Conservation (phyloP, 2,113 vertebrate species). For the Odontesthes bonariensis region DNA sequence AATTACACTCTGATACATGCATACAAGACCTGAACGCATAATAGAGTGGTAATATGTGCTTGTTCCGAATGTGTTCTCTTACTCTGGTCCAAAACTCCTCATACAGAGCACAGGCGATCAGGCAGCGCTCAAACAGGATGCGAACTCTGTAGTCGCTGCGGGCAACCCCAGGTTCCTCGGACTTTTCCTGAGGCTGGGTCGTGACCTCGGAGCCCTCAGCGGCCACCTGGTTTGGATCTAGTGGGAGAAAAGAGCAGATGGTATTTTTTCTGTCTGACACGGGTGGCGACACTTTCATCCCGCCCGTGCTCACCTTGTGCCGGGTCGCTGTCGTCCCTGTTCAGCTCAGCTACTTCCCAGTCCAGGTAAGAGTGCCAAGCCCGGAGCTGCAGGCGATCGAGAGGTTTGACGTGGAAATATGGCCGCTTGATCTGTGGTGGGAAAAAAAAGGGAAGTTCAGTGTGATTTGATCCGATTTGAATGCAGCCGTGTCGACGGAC, state of each 20-base stretch:
- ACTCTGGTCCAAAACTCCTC: constrained; percentile 91
- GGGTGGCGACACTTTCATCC: too few species aligned
- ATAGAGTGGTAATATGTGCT: background rate
- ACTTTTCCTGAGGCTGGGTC: constrained; percentile 36
- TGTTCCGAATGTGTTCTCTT: constrained; percentile 15
- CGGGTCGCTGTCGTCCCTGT: constrained; percentile 42
- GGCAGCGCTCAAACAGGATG: constrained; percentile 87
- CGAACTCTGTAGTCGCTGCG: constrained; percentile 78
- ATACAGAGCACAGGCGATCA: constrained; percentile 89
- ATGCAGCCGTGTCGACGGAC: background rate
- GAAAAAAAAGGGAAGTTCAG: background rate
- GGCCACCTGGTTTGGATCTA: constrained; percentile 54
- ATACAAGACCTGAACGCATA: background rate
- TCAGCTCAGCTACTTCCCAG: constrained; percentile 80
- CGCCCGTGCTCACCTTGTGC: constrained; percentile 36
- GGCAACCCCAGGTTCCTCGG: constrained; percentile 23
- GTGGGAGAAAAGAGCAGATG: background rate
- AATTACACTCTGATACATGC: constrained; percentile 1
- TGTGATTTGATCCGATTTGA: background rate
- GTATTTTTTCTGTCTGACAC: too few species aligned
- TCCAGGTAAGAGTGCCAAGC: constrained; percentile 90
- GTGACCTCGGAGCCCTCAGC: constrained; percentile 52
- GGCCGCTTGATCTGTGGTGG: constrained; percentile 86
- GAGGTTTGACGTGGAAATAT: constrained; percentile 88
- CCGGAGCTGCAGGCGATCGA: constrained; percentile 85